phyloP scores from a whole-genome alignment of 2,797 vertebrate species.

The Hydrophis major region DNA sequence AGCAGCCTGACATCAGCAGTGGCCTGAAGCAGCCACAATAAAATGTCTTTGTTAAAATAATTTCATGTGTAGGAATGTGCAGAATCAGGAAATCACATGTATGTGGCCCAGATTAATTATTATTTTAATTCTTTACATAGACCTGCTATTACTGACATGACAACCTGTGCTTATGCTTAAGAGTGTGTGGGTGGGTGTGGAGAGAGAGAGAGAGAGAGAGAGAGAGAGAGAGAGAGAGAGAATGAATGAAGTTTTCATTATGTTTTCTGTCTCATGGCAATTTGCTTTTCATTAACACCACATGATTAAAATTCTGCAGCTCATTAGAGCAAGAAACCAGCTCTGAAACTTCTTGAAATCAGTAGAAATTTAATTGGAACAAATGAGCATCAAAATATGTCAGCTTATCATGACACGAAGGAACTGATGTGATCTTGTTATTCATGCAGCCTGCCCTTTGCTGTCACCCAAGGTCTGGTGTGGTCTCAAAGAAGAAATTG shows the following conservation, averaged over 20 bases:
- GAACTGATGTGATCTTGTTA: not conserved
- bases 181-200: not conserved
- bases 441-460: no score
- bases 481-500: not conserved
- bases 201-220: no score
- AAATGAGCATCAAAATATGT: not conserved
- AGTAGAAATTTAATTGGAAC: conserved; percentile 30
- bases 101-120: not conserved
- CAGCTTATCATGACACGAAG: not conserved
- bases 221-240: no score
- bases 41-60: not conserved
- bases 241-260: conserved; percentile 30
- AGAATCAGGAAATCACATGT: conserved; percentile 48
- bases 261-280: conserved; percentile 43
- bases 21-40: not conserved
- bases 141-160: conserved; percentile 35
- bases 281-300: conserved; percentile 61
- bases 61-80: conserved; percentile 17
- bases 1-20: not conserved
- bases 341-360: conserved; percentile 43
- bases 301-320: conserved; percentile 46
- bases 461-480: not conserved
- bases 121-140: conserved; percentile 26
- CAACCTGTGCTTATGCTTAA: conserved; percentile 37
- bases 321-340: conserved; percentile 19